These are phyloP conservation scores for Drosophila limbata DNA, from an alignment of 2,888 invertebrate genomes.

Conservation along the genomic window DNA sequence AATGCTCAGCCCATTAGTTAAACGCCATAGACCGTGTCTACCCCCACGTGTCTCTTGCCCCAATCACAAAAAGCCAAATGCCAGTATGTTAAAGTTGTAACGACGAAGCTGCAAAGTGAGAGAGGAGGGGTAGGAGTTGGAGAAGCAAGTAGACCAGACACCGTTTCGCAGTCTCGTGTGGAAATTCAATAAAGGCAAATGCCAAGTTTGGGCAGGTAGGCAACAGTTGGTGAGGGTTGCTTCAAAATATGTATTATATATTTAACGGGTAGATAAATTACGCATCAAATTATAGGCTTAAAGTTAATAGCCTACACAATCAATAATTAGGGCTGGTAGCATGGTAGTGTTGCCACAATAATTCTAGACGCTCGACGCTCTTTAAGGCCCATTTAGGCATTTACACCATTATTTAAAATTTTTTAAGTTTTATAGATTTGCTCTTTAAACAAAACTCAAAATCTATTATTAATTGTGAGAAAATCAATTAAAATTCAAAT, in stretches of 20 bases:
- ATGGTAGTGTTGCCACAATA: too few relatives aligned
- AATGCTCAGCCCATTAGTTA: conserved; percentile 58
- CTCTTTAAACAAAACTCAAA: too few relatives aligned
- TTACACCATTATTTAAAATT: too few relatives aligned
- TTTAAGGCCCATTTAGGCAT: too few relatives aligned
- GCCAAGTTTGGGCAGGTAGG: conserved; percentile 40
- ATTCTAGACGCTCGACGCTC: too few relatives aligned
- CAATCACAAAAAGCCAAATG: conserved; percentile 61
- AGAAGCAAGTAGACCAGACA: conserved; percentile 29
- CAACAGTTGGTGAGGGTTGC: conserved; percentile 59
- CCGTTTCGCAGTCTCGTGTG: conserved; percentile 52
- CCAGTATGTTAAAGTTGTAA: conserved; percentile 63
- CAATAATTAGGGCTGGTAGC: neutral
- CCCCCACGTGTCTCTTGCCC: conserved; percentile 2
- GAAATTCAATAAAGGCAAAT: conserved; percentile 65
- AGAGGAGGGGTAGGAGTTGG: neutral
- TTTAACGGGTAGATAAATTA: conserved; percentile 4
- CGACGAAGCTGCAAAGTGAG: conserved; percentile 20
- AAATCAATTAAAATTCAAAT: too few relatives aligned
- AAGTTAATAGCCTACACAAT: neutral
- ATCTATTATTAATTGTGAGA: too few relatives aligned
- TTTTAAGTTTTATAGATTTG: too few relatives aligned
- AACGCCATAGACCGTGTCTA: conserved; percentile 11
- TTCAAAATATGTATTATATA: conserved; percentile 1
- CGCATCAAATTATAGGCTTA: neutral